Conservation (phyloP, 1,140 invertebrate species). For the Ips nitidus region DNA sequence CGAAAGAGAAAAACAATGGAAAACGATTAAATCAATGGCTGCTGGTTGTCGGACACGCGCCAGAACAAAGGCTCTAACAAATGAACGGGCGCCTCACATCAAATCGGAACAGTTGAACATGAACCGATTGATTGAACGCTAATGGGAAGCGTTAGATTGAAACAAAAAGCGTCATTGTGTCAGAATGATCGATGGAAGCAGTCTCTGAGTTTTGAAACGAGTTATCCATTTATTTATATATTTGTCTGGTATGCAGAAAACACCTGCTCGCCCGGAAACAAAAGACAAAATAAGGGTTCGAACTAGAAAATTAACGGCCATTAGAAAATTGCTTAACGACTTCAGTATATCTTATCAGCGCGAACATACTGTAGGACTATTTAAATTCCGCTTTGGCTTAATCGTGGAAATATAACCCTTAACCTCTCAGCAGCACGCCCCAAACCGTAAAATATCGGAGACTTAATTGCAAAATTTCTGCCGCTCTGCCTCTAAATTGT, state of each 20-base stretch:
- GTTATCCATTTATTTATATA: too few relatives aligned
- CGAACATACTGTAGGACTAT: constrained; percentile 39
- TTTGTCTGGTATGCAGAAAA: too few relatives aligned
- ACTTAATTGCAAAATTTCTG: constrained; percentile 38
- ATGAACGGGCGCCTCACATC: constrained; percentile 4
- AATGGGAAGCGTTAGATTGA: constrained; percentile 1
- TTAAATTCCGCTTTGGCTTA: constrained; percentile 40
- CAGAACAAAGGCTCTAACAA: constrained; percentile 22
- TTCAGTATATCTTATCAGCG: constrained; percentile 37
- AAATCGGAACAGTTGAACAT: constrained; percentile 14
- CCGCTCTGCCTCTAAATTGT: constrained; percentile 34
- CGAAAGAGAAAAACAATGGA: constrained; percentile 23
- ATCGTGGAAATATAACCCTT: constrained; percentile 41
- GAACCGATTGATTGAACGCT: constrained; percentile 10
- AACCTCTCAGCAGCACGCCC: constrained; percentile 39
- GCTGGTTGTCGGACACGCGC: constrained; percentile 26
- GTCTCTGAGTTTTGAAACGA: too few relatives aligned
- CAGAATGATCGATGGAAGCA: too few relatives aligned
- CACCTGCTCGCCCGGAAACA: not conserved
- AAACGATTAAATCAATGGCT: constrained; percentile 28
- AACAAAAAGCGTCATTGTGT: constrained; percentile 5
- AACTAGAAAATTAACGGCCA: constrained; percentile 33
- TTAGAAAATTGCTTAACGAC: constrained; percentile 39
- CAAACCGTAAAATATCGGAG: constrained; percentile 38
- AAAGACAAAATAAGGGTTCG: constrained; percentile 24